phyloP scores from a whole-genome alignment of 2,888 invertebrate species.

The Campoletis raptor region DNA sequence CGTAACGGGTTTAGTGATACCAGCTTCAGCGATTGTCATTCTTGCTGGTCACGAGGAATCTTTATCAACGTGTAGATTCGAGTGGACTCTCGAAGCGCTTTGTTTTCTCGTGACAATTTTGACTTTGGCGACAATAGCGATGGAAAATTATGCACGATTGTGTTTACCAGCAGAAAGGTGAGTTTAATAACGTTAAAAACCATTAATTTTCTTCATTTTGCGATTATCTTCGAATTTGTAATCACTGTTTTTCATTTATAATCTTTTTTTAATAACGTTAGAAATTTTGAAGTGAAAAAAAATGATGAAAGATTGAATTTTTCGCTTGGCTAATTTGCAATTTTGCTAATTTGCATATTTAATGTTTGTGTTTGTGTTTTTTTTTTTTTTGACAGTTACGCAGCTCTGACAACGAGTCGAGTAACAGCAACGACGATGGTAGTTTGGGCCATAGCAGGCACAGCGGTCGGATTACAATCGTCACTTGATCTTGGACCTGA shows the following conservation, averaged over 20 bases:
- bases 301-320: no score
- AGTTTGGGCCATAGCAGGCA: constrained; percentile 87
- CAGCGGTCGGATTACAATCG: constrained; percentile 88
- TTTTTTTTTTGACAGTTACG: constrained; percentile 82
- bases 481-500: constrained; percentile 88
- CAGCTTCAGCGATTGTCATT: constrained; percentile 89
- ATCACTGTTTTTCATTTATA: no score
- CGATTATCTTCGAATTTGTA: no score
- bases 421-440: constrained; percentile 86
- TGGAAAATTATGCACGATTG: constrained; percentile 89
- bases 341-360: no score
- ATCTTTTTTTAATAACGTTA: no score
- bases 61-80: constrained; percentile 87
- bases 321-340: no score
- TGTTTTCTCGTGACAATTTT: constrained; percentile 89
- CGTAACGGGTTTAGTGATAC: constrained; percentile 89
- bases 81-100: constrained; percentile 89
- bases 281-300: no score
- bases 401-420: constrained; percentile 85
- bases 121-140: constrained; percentile 88
- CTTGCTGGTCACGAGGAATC: constrained; percentile 88
- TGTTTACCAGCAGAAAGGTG: constrained; percentile 86
- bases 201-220: no score
- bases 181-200: constrained; percentile 47
- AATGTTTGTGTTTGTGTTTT: no score